Evolutionary conservation across 1,140 invertebrate species (phyloP), one percentile per base, ranked within the genome.

Genomic region (Hestina assimilis): DNA sequence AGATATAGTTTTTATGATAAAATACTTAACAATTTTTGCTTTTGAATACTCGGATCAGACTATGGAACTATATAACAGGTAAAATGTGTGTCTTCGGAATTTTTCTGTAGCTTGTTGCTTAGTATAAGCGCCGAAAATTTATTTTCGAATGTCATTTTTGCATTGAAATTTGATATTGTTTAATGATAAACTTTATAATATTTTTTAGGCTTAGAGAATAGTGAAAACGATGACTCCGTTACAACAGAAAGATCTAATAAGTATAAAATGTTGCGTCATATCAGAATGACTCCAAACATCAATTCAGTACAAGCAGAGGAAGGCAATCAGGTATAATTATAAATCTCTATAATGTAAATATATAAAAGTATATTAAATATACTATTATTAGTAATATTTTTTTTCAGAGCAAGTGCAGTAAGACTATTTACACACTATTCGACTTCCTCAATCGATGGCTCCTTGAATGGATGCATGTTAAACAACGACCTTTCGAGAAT

Each of bases 391-490:
- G 29, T 43, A 38, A 38, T 6, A 17, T 31, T 1, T 40, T 0
- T 38, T 78, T 81, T 69, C 65, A 89, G 82, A 74, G 75, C 47
- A 88, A 92, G 79, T 92, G 90, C 61, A 90, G 90, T 19, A 93
- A 93, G 87, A 90, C 94, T 1, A 89, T 94, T 28, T 94, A 94
- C 57, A 90, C 92, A 3, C 75, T 94, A 14, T 72, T 95, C 47
- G 94, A 95, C 75, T 94, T 95, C 66, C 75, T 95, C 8, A 92
- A 94, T 72, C 89, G 92, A 47, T 95, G 94, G 93, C 69, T 94
- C 0, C 79, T 91, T 52, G 93, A 94, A 74, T 92, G 91, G 89
- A 90, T 56, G 52, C 59, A 87, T 64, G 62, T 73, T 2, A 84
- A 85, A 31, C 78, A 72, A 43, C 68, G 76, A 7, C 78, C 83